Evolutionary conservation across 2,888 invertebrate genomes (phyloP).

Genomic region (Zygothrica quintamaculata): DNA sequence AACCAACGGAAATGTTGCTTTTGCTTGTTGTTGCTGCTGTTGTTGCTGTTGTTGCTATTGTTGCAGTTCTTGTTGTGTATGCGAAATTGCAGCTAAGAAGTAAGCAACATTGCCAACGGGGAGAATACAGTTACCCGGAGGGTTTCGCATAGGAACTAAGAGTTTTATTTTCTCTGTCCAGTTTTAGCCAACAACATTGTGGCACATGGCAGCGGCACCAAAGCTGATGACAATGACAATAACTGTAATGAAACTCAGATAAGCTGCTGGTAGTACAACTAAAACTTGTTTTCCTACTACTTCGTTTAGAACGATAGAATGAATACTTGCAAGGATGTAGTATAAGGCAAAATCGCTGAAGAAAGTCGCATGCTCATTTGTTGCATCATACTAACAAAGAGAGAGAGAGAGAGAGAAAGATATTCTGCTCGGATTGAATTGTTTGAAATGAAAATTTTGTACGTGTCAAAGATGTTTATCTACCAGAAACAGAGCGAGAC

Average conservation of each 20-base stretch:
- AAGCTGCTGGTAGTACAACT: slow-evolving; percentile 51
- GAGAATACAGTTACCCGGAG: slow-evolving; percentile 32
- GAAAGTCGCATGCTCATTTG: slow-evolving; percentile 74
- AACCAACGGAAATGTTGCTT: slow-evolving; percentile 73
- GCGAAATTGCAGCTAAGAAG: slow-evolving; percentile 66
- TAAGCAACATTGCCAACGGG: slow-evolving; percentile 27
- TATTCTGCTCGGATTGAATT: slow-evolving; percentile 49
- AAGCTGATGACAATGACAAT: slow-evolving; percentile 79
- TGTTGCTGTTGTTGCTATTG: slow-evolving; percentile 28
- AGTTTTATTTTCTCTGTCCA: slow-evolving; percentile 51
- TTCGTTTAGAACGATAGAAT: too few species aligned
- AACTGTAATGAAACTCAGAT: slow-evolving; percentile 79
- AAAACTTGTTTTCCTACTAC: slow-evolving; percentile 1
- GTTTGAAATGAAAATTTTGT: slow-evolving; percentile 57
- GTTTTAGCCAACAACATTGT: slow-evolving; percentile 67
- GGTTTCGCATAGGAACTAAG: slow-evolving; percentile 31
- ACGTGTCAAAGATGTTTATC: slow-evolving; percentile 61
- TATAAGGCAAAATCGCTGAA: slow-evolving; percentile 8
- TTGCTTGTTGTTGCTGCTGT: slow-evolving; percentile 41
- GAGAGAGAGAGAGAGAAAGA: too few species aligned
- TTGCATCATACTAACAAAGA: slow-evolving; percentile 72
- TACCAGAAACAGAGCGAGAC: slow-evolving; percentile 16
- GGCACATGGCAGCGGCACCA: slow-evolving; percentile 60
- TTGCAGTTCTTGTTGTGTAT: slow-evolving; percentile 34
- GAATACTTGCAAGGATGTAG: neutral